phyloP scores from a whole-genome alignment of 2,797 vertebrate genomes.

The Psittacula echo region DNA sequence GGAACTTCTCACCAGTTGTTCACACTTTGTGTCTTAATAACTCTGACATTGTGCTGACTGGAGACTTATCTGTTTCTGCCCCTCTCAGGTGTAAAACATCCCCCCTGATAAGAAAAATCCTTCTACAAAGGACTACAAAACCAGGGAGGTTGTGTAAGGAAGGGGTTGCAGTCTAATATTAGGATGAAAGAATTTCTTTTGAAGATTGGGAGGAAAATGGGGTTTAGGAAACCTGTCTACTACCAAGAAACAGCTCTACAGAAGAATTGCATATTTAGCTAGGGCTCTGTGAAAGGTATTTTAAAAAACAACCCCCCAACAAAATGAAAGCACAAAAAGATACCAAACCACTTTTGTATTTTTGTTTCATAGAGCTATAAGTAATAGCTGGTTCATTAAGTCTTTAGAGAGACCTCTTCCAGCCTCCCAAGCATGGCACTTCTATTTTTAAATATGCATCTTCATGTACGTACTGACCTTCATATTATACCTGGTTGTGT shows the following conservation, averaged over 20 bases:
- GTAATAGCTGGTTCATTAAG: background rate
- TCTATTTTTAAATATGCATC: background rate
- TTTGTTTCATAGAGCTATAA: background rate
- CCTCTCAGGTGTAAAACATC: background rate
- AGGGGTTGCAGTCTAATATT: background rate
- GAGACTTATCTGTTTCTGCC: background rate
- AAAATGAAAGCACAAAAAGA: background rate
- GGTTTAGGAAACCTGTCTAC: background rate
- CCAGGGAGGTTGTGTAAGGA: background rate
- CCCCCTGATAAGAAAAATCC: background rate
- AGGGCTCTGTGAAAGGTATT: background rate
- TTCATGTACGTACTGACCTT: background rate
- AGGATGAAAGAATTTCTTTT: background rate
- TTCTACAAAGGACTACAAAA: background rate
- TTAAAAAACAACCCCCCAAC: background rate
- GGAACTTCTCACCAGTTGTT: background rate
- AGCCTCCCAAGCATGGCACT: background rate
- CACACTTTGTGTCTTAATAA: background rate
- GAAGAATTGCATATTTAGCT: background rate
- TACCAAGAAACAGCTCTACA: background rate
- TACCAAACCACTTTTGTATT: background rate
- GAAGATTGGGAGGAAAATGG: background rate
- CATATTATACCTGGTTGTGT: background rate
- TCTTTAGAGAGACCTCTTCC: background rate
- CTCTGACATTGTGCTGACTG: background rate